Percentiles rank a stretch among this genome's conserved stretches.
phyloP scores from a whole-genome alignment of 2,113 vertebrate species.

The Cathartes aura region DNA sequence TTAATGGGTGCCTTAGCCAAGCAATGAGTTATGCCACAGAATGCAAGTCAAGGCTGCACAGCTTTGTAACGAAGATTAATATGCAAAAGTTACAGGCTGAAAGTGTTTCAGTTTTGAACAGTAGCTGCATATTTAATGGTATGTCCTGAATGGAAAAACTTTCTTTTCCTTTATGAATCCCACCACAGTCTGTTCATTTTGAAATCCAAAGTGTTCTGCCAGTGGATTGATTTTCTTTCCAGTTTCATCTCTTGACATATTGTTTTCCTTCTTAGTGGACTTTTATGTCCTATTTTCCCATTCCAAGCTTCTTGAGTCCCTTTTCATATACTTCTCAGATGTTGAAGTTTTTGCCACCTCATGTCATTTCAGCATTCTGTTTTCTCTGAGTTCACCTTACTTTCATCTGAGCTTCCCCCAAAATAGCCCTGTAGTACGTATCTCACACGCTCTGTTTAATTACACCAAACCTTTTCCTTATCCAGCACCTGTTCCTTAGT shows the following conservation, averaged over 20 bases:
- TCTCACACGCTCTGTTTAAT: neutral
- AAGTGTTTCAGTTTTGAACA: neutral
- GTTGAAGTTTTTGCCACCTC: neutral
- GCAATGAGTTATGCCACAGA: neutral
- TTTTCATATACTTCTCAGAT: neutral
- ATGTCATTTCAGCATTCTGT: neutral
- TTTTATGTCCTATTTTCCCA: neutral
- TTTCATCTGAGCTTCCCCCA: neutral
- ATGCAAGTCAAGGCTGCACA: neutral
- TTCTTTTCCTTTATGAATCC: neutral
- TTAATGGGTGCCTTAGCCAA: neutral
- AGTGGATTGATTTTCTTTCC: neutral
- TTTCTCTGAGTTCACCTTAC: neutral
- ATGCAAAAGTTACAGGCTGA: neutral
- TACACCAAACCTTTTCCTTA: neutral
- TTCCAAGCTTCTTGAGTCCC: neutral
- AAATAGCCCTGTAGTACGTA: fast-evolving
- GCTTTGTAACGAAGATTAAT: neutral
- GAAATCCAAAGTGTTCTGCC: neutral
- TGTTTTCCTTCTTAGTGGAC: neutral
- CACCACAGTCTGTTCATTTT: neutral
- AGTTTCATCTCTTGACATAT: neutral
- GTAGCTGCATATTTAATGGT: neutral
- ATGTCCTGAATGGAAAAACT: neutral
- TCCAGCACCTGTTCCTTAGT: neutral